Evolutionary conservation across 2,797 vertebrate species (phyloP), one percentile per base, ranked within the genome.

Genomic region (Knipowitschia caucasica): DNA sequence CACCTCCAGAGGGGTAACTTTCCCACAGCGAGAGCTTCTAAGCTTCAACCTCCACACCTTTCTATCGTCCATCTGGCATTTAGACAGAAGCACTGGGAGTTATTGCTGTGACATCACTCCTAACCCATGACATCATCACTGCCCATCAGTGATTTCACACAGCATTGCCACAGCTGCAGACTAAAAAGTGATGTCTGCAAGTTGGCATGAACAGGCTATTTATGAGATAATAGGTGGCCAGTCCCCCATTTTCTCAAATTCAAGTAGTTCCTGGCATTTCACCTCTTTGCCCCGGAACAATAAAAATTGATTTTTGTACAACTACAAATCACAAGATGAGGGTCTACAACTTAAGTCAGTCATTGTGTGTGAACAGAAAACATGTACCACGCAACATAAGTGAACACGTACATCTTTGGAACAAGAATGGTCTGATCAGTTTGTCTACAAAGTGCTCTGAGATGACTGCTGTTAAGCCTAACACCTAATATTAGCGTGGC

Each of bases 101-200:
- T 89, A 92, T 83, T 79, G 77, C 76, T 26, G 76, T 91, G 88
- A 91, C 88, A 91, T 92, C 89, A 90, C 84, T 86, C 55, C 76
- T 81, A 80, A 86, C 80, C 83, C 58, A 75, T 89, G 85, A 87
- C 85, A 87, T 86, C 85, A 87, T 84, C 81, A 74, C 71, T 78
- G 76, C 81, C 81, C 63, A 70, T 85, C 85, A 80, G 82, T 81
- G 81, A 85, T 72, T 81, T 83, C 63, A 67, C 82, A 55, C 44
- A 34, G 78, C 71, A 85, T 90, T 80, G 77, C 86, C 79, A 77
- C 78, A 78, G 71, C 67, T 53, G 62, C 76, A 79, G 82, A 82
- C 81, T 29, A 78, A 81, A 76, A 78, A 74, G 69, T 74, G 78
- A 81, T 81, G 83, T 86, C 86, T 84, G 55, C 66, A 50, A 17